phyloP scores from a whole-genome alignment of 2,797 vertebrate species.

The Botia kubotai region DNA sequence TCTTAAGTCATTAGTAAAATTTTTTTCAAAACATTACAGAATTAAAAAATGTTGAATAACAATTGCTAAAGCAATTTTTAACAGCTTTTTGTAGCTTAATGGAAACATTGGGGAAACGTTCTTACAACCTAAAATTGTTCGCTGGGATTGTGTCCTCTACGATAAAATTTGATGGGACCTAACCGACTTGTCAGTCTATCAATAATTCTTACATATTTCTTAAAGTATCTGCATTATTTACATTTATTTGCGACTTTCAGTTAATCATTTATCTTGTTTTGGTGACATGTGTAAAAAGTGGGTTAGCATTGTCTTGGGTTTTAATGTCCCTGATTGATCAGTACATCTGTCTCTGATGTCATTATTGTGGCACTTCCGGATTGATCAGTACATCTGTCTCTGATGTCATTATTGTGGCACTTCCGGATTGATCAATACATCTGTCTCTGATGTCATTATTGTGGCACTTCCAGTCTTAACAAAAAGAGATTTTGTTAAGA shows the following conservation, averaged over 20 bases:
- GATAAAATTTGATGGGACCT: too few species aligned
- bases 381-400: neutral
- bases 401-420: too few species aligned
- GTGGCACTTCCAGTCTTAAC: neutral
- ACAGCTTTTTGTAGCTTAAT: too few species aligned
- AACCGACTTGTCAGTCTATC: too few species aligned
- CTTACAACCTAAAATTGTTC: too few species aligned
- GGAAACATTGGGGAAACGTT: too few species aligned
- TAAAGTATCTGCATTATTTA: neutral
- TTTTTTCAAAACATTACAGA: too few species aligned
- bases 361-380: neutral
- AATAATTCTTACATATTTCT: too few species aligned
- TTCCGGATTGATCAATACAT: neutral
- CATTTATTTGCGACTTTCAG: neutral
- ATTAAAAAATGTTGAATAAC: too few species aligned
- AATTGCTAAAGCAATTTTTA: too few species aligned
- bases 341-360: slow-evolving; percentile 1
- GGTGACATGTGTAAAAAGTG: neutral
- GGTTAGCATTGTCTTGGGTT: neutral
- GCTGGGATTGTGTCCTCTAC: too few species aligned
- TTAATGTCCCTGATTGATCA: neutral
- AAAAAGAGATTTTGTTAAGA: slow-evolving; percentile 32
- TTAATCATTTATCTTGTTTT: neutral
- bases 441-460: slow-evolving; percentile 3
- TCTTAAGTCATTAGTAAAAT: too few species aligned